Evolutionary conservation across 2,113 vertebrate species (phyloP).

Genomic region (Falcunculus frontatus): DNA sequence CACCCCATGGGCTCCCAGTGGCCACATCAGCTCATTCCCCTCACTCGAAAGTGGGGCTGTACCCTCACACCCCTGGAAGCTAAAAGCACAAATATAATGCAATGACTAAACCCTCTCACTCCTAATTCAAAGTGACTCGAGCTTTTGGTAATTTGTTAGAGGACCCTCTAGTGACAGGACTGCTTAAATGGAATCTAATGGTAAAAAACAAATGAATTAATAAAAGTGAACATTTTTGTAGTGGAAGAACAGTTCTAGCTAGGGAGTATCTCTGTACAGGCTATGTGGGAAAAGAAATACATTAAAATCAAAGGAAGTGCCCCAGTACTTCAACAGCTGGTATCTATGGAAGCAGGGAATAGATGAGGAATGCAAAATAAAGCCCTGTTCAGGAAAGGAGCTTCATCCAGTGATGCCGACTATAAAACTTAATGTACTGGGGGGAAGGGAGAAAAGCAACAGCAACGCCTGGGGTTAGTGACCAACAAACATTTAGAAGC

Average conservation of each 20-base stretch:
- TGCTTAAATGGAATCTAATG: not conserved
- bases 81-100: not conserved
- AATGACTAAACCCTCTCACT: not conserved
- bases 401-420: not conserved
- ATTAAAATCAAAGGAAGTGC: not conserved
- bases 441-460: not conserved
- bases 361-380: not conserved
- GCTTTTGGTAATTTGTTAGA: not conserved
- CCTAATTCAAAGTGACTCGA: not conserved
- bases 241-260: not conserved
- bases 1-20: rapidly evolving
- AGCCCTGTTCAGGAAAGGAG: not conserved
- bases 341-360: not conserved
- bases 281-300: not conserved
- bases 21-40: rapidly evolving
- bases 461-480: not conserved
- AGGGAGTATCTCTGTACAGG: not conserved
- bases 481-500: not conserved
- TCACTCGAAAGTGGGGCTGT: not conserved
- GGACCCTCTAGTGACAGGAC: not conserved
- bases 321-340: not conserved
- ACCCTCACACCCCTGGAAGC: not conserved
- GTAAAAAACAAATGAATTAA: not conserved
- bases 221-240: not conserved
- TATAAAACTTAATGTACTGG: not conserved